A percentile compares a stretch with the other conserved stretches of the same genome.
Evolutionary conservation across 2,113 vertebrate species (phyloP).

Genomic region (Struthio camelus): DNA sequence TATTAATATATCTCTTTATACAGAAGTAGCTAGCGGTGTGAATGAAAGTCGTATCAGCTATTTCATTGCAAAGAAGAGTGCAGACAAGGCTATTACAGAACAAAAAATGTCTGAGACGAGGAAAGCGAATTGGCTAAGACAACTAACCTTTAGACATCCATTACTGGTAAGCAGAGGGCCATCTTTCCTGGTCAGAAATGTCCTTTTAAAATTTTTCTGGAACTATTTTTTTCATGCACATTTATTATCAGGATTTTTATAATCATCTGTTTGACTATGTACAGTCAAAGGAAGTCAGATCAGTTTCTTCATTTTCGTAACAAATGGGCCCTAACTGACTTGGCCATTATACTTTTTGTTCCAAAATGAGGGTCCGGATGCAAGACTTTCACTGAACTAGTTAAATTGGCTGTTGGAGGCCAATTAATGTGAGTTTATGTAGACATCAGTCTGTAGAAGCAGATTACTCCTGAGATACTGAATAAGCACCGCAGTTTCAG

Average conservation of each 20-base stretch:
- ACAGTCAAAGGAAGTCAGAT: not conserved
- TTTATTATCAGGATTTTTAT: not conserved
- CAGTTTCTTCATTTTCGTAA: not conserved
- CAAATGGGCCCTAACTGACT: not conserved
- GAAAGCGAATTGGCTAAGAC: not conserved
- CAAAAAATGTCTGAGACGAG: not conserved
- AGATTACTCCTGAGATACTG: not conserved
- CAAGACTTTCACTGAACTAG: not conserved
- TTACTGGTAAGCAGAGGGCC: not conserved
- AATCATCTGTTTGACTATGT: not conserved
- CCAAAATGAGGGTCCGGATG: not conserved
- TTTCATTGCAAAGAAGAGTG: not conserved
- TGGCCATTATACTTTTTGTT: not conserved
- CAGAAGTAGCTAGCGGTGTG: not conserved
- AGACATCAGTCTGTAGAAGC: not conserved
- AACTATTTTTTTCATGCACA: not conserved
- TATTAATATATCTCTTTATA: not conserved
- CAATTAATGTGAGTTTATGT: constrained; percentile 4
- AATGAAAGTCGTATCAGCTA: not conserved
- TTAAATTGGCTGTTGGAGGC: not conserved
- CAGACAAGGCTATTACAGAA: not conserved
- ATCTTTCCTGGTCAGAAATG: not conserved
- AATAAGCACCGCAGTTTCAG: not conserved
- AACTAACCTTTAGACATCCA: not conserved
- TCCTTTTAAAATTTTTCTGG: not conserved